A percentile compares a stretch with the other conserved stretches of the same genome.
These are phyloP conservation scores for Nyctalus aviator DNA, from an alignment of 2,797 vertebrate genomes.

Conservation along the genomic window DNA sequence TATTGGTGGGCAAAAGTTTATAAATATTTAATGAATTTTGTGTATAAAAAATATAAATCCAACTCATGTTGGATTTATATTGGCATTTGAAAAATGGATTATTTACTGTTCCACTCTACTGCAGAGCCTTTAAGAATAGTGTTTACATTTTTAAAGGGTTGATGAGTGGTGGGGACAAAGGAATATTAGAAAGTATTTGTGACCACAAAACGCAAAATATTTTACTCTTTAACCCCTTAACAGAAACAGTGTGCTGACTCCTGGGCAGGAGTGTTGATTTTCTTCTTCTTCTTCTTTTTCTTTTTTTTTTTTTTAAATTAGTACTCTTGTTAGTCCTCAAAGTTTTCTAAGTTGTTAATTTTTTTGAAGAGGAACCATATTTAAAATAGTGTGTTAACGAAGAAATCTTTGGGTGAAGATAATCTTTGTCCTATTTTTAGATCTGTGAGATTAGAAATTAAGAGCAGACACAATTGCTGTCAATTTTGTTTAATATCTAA, in stretches of 20 bases:
- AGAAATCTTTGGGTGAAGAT: not conserved
- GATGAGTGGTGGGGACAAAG: not conserved
- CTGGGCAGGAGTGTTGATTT: slow-evolving; percentile 6
- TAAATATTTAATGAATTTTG: not conserved
- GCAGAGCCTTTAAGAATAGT: not conserved
- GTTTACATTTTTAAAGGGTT: slow-evolving; percentile 37
- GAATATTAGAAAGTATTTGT: not conserved
- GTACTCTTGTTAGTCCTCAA: not conserved
- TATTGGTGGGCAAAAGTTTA: slow-evolving; percentile 2
- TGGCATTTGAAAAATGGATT: slow-evolving; percentile 42
- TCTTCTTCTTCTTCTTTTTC: not conserved
- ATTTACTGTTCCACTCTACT: not conserved
- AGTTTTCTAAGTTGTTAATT: not conserved
- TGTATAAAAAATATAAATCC: slow-evolving; percentile 19
- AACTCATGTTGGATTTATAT: not conserved
- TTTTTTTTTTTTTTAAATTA: not conserved
- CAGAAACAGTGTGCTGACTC: not conserved
- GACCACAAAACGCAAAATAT: not conserved
- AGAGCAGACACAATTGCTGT: not conserved
- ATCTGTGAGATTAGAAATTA: not conserved
- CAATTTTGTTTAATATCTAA: slow-evolving; percentile 47
- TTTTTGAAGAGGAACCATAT: not conserved
- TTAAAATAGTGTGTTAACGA: slow-evolving; percentile 1
- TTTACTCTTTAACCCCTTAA: not conserved
- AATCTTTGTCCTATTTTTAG: not conserved